Percentiles rank a stretch among this genome's conserved stretches.
phyloP scores from a whole-genome alignment of 1,140 invertebrate genomes.

The Mylabris phalerata region DNA sequence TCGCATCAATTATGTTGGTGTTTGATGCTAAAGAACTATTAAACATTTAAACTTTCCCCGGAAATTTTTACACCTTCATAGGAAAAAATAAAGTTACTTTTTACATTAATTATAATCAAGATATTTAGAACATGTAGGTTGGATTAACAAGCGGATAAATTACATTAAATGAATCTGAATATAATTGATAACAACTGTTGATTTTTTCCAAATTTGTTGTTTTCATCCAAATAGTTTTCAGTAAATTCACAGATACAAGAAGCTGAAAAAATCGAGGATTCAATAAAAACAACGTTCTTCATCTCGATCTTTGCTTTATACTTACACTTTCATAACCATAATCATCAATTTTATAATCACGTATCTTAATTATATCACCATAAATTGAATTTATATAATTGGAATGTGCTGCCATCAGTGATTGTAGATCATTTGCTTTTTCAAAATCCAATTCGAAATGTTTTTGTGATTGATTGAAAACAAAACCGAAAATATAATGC shows the following conservation, averaged over 20 bases:
- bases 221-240: conserved; percentile 27
- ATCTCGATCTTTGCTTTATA: too few species aligned
- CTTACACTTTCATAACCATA: conserved; percentile 21
- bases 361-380: conserved; percentile 17
- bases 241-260: conserved; percentile 18
- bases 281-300: background rate
- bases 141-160: conserved; percentile 24
- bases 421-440: conserved; percentile 33
- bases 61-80: too few species aligned
- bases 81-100: too few species aligned
- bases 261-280: conserved; percentile 17
- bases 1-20: too few species aligned
- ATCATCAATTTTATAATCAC: conserved; percentile 10
- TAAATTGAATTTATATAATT: conserved; percentile 28
- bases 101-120: background rate
- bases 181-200: conserved; percentile 20
- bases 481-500: conserved; percentile 57
- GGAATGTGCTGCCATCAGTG: conserved; percentile 29
- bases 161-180: conserved; percentile 14
- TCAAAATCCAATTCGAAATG: conserved; percentile 35
- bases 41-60: too few species aligned
- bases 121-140: background rate
- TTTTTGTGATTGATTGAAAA: conserved; percentile 38
- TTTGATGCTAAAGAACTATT: too few species aligned
- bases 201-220: conserved; percentile 15